Conservation (phyloP, 37 sponge, comb jelly and placozoan genomes). For the Chondrosia reniformis region DNA sequence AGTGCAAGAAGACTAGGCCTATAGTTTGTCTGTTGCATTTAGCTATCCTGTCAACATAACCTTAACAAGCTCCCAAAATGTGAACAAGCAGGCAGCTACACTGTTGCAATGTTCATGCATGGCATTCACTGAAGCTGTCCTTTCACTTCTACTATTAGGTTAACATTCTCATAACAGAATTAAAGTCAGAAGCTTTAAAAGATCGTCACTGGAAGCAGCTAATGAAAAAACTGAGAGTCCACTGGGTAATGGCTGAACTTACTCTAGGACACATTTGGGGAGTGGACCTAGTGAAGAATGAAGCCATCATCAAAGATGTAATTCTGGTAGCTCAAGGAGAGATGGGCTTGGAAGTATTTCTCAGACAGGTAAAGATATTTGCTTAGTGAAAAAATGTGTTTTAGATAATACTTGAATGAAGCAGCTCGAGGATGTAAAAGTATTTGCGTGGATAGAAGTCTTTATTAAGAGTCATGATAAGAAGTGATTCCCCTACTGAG, state of each 20-base stretch:
- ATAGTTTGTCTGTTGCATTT: no score
- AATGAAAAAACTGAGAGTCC: slow-evolving; percentile 74
- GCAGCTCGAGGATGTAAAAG: neutral
- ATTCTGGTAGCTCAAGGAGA: slow-evolving; percentile 92
- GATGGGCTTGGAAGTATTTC: slow-evolving; percentile 97
- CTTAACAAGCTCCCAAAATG: no score
- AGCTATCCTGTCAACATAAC: no score
- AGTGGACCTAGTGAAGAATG: slow-evolving; percentile 88
- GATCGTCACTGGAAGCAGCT: slow-evolving; percentile 98
- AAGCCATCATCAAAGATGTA: slow-evolving; percentile 75
- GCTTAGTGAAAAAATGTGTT: neutral
- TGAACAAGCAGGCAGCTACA: no score
- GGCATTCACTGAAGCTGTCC: neutral
- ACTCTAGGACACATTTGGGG: slow-evolving; percentile 93
- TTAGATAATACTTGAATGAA: neutral
- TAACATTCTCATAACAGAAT: slow-evolving; percentile 77
- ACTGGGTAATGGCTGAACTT: slow-evolving; percentile 82
- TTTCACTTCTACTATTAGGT: slow-evolving; percentile 65
- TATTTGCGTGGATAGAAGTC: slow-evolving; percentile 2
- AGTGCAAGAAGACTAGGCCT: no score
- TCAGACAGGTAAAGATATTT: slow-evolving; percentile 69
- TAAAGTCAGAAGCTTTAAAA: slow-evolving; percentile 96
- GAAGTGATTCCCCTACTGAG: slow-evolving; percentile 17
- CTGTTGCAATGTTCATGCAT: neutral
- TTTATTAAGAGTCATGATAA: neutral